phyloP scores from a whole-genome alignment of 2,113 vertebrate genomes.

The Mastomys coucha region DNA sequence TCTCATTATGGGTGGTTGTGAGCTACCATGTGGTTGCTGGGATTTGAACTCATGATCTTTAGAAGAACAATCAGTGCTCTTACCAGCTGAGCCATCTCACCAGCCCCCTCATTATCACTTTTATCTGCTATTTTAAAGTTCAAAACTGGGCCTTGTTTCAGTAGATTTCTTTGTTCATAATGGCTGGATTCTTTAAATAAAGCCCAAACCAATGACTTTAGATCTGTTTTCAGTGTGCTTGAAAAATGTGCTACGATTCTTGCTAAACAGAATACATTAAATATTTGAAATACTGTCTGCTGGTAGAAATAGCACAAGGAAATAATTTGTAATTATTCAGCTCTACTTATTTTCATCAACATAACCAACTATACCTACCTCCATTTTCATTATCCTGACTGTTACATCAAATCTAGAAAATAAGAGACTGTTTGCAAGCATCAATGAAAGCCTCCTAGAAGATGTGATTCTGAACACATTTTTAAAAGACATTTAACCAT shows the following conservation, averaged over 20 bases:
- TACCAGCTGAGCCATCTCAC: no score
- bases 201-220: not conserved
- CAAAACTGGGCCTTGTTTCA: conserved; percentile 50
- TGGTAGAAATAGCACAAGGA: conserved; percentile 43
- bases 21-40: no score
- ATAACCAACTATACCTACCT: conserved; percentile 2
- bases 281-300: not conserved
- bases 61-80: no score
- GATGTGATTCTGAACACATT: not conserved
- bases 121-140: conserved; percentile 12
- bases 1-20: no score
- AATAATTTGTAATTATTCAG: conserved; percentile 42
- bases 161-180: not conserved
- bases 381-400: not conserved
- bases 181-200: conserved; percentile 21
- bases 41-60: no score
- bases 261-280: not conserved
- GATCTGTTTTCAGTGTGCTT: not conserved
- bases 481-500: conserved; percentile 39
- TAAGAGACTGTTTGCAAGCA: not conserved
- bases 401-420: not conserved
- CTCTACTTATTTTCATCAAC: not conserved
- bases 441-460: not conserved
- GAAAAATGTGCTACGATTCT: not conserved
- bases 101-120: not conserved